phyloP scores from a whole-genome alignment of 2,797 vertebrate genomes.

The Halcyon badia region DNA sequence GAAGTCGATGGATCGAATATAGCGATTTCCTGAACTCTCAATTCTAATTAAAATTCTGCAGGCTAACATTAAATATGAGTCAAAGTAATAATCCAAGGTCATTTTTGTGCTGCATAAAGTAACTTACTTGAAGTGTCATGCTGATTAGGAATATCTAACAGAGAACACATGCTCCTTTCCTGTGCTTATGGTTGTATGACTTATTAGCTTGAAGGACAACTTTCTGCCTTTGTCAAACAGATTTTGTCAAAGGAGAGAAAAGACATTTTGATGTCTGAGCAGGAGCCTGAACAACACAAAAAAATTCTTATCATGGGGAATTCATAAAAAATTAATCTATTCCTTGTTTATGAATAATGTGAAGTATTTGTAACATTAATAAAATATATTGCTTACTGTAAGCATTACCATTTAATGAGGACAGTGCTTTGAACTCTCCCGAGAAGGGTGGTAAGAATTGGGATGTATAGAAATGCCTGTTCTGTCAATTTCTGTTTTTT shows the following conservation, averaged over 20 bases:
- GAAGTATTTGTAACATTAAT: neutral
- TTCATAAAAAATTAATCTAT: neutral
- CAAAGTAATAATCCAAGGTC: conserved; percentile 73
- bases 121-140: conserved; percentile 63
- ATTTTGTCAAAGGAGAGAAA: conserved; percentile 1
- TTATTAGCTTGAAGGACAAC: conserved; percentile 47
- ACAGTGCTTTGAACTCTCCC: neutral
- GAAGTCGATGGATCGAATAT: conserved; percentile 9
- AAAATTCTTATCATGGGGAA: neutral
- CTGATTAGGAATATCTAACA: conserved; percentile 54
- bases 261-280: neutral
- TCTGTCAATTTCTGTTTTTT: conserved; percentile 2
- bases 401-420: neutral
- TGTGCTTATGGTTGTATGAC: neutral
- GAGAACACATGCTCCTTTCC: neutral
- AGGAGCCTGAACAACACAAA: neutral
- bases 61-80: conserved; percentile 59
- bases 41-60: conserved; percentile 76
- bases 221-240: neutral
- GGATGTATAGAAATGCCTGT: neutral
- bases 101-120: conserved; percentile 66
- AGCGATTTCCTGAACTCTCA: conserved; percentile 49
- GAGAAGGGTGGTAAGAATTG: neutral
- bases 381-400: neutral
- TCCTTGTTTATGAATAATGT: neutral